Percentiles rank a stretch among this genome's conserved stretches.
These are phyloP conservation scores for Ceratitis capitata DNA, from an alignment of 1,140 invertebrate species.

Conservation along the genomic window DNA sequence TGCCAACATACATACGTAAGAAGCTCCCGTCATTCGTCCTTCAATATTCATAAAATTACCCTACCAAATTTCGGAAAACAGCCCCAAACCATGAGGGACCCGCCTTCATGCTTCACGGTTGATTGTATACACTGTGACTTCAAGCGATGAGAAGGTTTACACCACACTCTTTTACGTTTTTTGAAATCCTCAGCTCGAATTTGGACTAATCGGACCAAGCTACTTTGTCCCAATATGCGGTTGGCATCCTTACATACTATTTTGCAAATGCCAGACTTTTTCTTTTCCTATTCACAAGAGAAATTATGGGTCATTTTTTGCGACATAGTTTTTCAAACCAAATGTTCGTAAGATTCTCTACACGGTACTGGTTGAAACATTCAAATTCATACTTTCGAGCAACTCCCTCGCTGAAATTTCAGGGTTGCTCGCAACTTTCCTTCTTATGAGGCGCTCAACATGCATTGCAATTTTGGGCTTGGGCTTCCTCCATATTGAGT, in stretches of 20 bases:
- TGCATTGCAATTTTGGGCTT: not conserved
- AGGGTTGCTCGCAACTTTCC: not conserved
- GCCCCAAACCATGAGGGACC: not conserved
- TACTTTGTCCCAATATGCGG: too few species aligned
- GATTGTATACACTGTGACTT: not conserved
- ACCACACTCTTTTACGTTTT: not conserved
- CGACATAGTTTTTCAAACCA: not conserved
- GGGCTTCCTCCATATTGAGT: not conserved
- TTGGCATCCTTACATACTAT: too few species aligned
- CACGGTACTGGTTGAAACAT: not conserved
- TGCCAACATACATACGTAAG: not conserved
- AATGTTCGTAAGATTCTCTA: not conserved
- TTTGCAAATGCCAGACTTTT: too few species aligned
- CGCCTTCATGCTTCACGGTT: not conserved
- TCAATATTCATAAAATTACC: slow-evolving; percentile 3
- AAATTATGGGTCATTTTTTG: not conserved
- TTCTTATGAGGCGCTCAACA: not conserved
- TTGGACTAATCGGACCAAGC: too few species aligned
- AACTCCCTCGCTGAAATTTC: not conserved
- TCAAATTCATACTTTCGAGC: not conserved
- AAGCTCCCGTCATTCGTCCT: not conserved
- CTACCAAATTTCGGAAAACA: not conserved
- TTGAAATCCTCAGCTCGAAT: too few species aligned
- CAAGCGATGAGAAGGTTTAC: not conserved
- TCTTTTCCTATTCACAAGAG: too few species aligned